Conservation (phyloP, 1,140 invertebrate genomes). For the Calosoma granatense region DNA sequence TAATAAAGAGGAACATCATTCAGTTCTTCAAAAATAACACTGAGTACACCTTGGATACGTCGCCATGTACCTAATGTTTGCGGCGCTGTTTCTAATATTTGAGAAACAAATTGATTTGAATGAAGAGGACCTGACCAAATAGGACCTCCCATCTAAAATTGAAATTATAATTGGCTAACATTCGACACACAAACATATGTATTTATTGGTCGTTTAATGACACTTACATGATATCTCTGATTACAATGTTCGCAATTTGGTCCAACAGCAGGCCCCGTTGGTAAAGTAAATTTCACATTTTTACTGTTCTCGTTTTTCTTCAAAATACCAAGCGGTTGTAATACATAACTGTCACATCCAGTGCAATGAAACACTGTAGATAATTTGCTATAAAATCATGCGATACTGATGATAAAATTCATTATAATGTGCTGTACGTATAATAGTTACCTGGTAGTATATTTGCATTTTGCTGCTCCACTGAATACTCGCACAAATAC, state of each 20-base stretch:
- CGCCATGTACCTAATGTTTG: slow-evolving; percentile 57
- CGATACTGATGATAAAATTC: too few relatives aligned
- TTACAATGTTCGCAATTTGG: slow-evolving; percentile 67
- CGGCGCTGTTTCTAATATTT: slow-evolving; percentile 34
- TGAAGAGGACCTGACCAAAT: slow-evolving; percentile 87
- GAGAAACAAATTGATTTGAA: slow-evolving; percentile 61
- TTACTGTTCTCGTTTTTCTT: slow-evolving; percentile 43
- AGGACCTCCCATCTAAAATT: slow-evolving; percentile 73
- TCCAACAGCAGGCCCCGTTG: slow-evolving; percentile 53
- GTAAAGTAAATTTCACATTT: slow-evolving; percentile 53
- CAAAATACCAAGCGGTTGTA: slow-evolving; percentile 66
- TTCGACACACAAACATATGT: neutral
- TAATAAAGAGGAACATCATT: slow-evolving; percentile 82
- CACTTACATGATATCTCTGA: slow-evolving; percentile 57
- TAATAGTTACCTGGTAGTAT: slow-evolving; percentile 55
- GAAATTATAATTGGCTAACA: slow-evolving; percentile 4
- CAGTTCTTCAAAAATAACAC: slow-evolving; percentile 68
- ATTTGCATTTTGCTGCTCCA: slow-evolving; percentile 74
- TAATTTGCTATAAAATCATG: slow-evolving; percentile 67
- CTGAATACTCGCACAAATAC: slow-evolving; percentile 82
- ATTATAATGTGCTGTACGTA: too few relatives aligned
- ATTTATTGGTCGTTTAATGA: neutral
- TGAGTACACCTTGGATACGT: slow-evolving; percentile 63
- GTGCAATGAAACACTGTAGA: slow-evolving; percentile 81
- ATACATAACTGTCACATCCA: slow-evolving; percentile 68